Conservation (phyloP, 2,797 vertebrate genomes). For the Poecilia velifera region DNA sequence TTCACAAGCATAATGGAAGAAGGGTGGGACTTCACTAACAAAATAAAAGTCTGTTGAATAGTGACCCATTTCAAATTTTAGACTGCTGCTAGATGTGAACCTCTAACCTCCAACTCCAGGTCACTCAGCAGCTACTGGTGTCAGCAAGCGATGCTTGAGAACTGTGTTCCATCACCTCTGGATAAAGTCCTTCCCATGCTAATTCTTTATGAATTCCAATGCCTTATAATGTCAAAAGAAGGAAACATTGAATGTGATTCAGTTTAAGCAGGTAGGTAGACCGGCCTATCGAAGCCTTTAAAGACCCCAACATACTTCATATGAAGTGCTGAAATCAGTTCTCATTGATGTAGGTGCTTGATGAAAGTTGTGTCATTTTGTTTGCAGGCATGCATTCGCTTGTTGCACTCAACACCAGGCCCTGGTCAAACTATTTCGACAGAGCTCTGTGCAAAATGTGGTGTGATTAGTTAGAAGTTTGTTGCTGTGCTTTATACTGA, state of each 20-base stretch:
- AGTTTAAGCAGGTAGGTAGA: conserved; percentile 1
- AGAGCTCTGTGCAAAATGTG: too few relatives aligned
- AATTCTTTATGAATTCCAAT: conserved; percentile 31
- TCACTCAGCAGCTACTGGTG: conserved; percentile 59
- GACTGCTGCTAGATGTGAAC: conserved; percentile 10
- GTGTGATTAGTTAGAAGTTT: too few relatives aligned
- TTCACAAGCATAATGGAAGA: not conserved
- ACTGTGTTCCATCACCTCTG: conserved; percentile 44
- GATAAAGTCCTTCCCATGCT: conserved; percentile 41
- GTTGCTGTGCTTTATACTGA: too few relatives aligned
- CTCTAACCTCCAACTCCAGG: conserved; percentile 10
- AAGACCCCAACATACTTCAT: too few relatives aligned
- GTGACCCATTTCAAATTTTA: not conserved
- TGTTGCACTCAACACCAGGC: too few relatives aligned
- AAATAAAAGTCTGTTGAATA: not conserved
- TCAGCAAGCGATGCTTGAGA: conserved; percentile 30
- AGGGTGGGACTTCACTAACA: not conserved
- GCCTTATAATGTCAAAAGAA: conserved; percentile 30
- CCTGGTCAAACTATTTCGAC: too few relatives aligned
- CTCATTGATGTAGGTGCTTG: too few relatives aligned
- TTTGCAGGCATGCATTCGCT: too few relatives aligned
- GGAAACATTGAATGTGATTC: conserved; percentile 17
- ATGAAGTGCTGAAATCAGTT: too few relatives aligned
- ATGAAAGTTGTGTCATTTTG: too few relatives aligned
- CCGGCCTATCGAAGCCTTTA: not conserved